Percentiles rank a stretch among this genome's conserved stretches.
phyloP scores from a whole-genome alignment of 2,888 invertebrate genomes.

The Dicyrtomina minuta region DNA sequence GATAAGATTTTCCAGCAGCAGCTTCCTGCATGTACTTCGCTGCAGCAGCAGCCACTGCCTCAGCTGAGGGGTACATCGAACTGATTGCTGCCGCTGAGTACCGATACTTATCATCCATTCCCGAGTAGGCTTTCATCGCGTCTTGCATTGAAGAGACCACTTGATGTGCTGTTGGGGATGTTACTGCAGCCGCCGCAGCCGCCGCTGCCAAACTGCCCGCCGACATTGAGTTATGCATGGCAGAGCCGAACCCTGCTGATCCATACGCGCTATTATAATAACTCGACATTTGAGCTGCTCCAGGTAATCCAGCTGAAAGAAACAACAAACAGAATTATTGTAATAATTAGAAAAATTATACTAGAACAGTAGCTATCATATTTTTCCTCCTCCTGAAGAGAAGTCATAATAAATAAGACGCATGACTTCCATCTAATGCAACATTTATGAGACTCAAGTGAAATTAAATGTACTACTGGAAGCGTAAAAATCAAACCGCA shows the following conservation, averaged over 20 bases:
- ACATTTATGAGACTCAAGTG: too few relatives aligned
- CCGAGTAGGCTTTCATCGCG: slow-evolving; percentile 53
- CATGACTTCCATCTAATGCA: too few relatives aligned
- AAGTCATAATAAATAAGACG: too few relatives aligned
- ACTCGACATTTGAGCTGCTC: slow-evolving; percentile 53
- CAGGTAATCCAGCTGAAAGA: slow-evolving; percentile 50
- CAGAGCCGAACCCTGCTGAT: slow-evolving; percentile 50
- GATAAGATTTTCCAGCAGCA: slow-evolving; percentile 49
- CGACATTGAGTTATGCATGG: slow-evolving; percentile 50
- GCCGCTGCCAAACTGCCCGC: slow-evolving; percentile 54
- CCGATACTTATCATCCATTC: slow-evolving; percentile 53
- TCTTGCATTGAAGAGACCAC: slow-evolving; percentile 53
- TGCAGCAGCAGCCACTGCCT: slow-evolving; percentile 50
- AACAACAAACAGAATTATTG: slow-evolving; percentile 22
- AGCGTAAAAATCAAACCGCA: too few relatives aligned
- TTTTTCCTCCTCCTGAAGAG: background rate
- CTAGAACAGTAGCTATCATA: background rate
- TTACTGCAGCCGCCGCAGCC: slow-evolving; percentile 52
- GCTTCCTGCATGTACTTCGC: slow-evolving; percentile 48
- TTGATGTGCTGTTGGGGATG: slow-evolving; percentile 47
- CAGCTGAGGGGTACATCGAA: slow-evolving; percentile 50
- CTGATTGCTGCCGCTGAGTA: slow-evolving; percentile 51
- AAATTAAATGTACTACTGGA: too few relatives aligned
- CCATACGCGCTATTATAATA: slow-evolving; percentile 53
- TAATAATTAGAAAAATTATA: background rate